Base-by-base conservation (phyloP, 2,113 vertebrate species). In the Balaeniceps rex region DNA sequence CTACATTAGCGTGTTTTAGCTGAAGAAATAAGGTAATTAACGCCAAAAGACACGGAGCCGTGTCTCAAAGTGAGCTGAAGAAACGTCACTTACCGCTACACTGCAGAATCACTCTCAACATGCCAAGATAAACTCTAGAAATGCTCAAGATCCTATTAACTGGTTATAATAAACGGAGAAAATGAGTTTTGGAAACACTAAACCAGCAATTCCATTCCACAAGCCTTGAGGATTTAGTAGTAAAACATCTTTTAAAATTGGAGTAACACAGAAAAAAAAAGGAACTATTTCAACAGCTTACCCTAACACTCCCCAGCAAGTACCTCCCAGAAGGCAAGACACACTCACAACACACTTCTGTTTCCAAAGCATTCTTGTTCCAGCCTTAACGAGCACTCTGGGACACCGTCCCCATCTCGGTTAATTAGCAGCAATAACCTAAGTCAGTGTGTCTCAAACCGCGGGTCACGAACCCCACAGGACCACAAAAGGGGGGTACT, bases 91-190 rank as follows among this genome's bases (percentile, higher is more conserved):
- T 51, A 6, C 44, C 38, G 68, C 58, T 25, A 38, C 46, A 4
- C 44, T 51, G 68, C 72, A 61, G 12, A 49, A 31, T 42, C 12
- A 2, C 19, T 66, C 7, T 3, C 4, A 2, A 10, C 2, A 19
- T 4, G 3, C 0, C 31, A 9, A 14, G 47, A 25, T 4, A 9
- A 75, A 7, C 16, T 36, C 28, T 4, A 6, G 34, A 36, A 42
- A 16, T 3, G 0, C 12, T 15, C 6, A 36, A 38, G 40, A 34
- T 4, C 2, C 28, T 18, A 5, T 4, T 2, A 2, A 44, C 9
- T 7, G 26, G 11, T 0, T 29, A 3, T 4, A 14, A 22, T 9
- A 60, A 87, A 36, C 0, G 6, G 4, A 22, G n/a, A 58, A 52
- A 63, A 68, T 3, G 15, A 36, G 10, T 38, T 78, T 13, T 68